Evolutionary conservation across 2,113 vertebrate species (phyloP).

Genomic region (Camelus bactrianus): DNA sequence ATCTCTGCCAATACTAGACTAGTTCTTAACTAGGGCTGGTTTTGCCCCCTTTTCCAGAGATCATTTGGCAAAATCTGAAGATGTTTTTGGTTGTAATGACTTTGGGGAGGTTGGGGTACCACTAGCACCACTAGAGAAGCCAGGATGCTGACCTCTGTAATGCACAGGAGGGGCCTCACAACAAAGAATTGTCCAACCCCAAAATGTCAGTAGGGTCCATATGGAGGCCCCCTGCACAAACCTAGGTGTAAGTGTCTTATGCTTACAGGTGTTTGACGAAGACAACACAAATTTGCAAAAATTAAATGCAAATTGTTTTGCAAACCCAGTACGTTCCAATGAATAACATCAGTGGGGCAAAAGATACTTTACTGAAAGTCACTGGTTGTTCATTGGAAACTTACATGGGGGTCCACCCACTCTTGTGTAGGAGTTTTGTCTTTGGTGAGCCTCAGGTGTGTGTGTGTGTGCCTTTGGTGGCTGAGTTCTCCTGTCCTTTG

Average conservation of each 20-base stretch:
- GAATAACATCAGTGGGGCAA: neutral
- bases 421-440: neutral
- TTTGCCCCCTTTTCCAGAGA: neutral
- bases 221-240: neutral
- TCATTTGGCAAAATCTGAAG: neutral
- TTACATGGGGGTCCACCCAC: neutral
- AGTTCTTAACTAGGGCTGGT: neutral
- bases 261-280: neutral
- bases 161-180: fast-evolving
- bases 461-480: neutral
- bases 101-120: neutral
- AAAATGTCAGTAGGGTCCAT: neutral
- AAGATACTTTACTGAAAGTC: neutral
- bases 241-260: neutral
- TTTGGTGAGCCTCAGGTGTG: neutral
- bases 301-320: neutral
- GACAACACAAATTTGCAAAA: neutral
- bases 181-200: neutral
- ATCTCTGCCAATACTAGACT: neutral
- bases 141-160: neutral
- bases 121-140: neutral
- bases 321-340: neutral
- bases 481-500: neutral
- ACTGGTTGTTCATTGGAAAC: neutral
- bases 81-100: neutral